Percentiles rank a stretch among this genome's conserved stretches.
Conservation (phyloP, 2,888 invertebrate genomes). For the Tetranychus truncatus region DNA sequence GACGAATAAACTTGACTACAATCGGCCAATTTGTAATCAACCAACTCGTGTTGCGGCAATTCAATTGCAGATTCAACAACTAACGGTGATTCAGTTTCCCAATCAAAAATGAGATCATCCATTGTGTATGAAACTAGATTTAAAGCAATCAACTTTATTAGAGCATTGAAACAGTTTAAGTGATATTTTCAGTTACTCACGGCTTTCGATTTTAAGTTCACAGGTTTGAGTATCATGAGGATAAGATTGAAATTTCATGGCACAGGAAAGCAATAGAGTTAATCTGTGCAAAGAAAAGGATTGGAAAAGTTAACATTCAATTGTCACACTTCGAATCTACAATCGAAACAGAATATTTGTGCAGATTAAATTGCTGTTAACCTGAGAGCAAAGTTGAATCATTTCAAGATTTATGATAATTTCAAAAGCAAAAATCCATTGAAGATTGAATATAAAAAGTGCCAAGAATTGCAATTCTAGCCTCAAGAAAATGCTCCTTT, state of each 20-base stretch:
- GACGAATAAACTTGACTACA: conserved; percentile 82
- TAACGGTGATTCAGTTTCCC: conserved; percentile 73
- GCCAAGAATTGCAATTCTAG: no score
- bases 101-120: conserved; percentile 78
- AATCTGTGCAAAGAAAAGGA: conserved; percentile 40
- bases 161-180: not conserved
- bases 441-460: no score
- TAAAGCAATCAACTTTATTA: not conserved
- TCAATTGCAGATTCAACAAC: conserved; percentile 77
- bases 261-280: conserved; percentile 71
- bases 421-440: no score
- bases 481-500: no score
- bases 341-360: not conserved
- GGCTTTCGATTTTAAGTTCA: conserved; percentile 80
- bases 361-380: no score
- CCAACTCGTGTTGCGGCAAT: conserved; percentile 65
- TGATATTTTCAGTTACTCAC: conserved; percentile 41
- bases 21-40: conserved; percentile 70
- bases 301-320: not conserved
- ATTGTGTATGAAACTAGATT: conserved; percentile 71
- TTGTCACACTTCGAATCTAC: not conserved
- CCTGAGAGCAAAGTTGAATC: no score
- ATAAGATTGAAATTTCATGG: conserved; percentile 82
- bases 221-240: conserved; percentile 86
- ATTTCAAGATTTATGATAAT: no score